phyloP scores from a whole-genome alignment of 2,797 vertebrate species.

The Trematomus bernacchii region DNA sequence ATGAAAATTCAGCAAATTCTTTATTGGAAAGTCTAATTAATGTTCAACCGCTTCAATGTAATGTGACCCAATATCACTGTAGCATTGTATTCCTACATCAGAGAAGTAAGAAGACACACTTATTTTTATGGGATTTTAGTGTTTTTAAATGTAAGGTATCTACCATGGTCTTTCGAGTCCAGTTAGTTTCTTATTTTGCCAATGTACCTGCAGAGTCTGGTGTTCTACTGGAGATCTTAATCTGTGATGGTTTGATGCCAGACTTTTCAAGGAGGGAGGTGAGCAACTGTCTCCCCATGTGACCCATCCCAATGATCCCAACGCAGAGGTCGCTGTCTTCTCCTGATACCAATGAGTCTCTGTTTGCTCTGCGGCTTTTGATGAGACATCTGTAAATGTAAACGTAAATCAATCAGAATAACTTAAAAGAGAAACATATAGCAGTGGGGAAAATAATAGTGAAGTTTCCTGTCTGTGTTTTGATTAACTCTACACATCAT shows the following conservation, averaged over 20 bases:
- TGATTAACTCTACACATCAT: not conserved
- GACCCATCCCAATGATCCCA: constrained; percentile 87
- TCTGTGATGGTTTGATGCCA: constrained; percentile 66
- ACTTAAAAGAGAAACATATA: not conserved
- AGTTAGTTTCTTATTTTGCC: not conserved
- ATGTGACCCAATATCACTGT: no score
- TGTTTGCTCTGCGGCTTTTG: constrained; percentile 14
- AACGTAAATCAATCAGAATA: not conserved
- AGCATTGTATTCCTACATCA: no score
- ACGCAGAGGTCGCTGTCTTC: constrained; percentile 60
- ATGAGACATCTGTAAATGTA: constrained; percentile 21
- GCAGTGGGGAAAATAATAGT: accelerated
- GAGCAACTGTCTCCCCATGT: constrained; percentile 85
- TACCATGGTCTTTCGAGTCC: not conserved
- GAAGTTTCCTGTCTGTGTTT: not conserved
- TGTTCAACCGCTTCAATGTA: no score
- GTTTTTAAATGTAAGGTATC: no score
- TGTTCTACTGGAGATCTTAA: constrained; percentile 84
- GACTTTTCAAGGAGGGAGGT: constrained; percentile 67
- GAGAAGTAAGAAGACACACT: no score
- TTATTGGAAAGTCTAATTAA: no score
- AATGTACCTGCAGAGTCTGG: constrained; percentile 79
- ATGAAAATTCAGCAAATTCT: no score
- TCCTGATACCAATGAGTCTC: not conserved
- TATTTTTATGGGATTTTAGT: no score